A percentile compares a stretch with the other conserved stretches of the same genome.
Evolutionary conservation across 1,140 invertebrate species (phyloP).

Genomic region (Globodera rostochiensis): DNA sequence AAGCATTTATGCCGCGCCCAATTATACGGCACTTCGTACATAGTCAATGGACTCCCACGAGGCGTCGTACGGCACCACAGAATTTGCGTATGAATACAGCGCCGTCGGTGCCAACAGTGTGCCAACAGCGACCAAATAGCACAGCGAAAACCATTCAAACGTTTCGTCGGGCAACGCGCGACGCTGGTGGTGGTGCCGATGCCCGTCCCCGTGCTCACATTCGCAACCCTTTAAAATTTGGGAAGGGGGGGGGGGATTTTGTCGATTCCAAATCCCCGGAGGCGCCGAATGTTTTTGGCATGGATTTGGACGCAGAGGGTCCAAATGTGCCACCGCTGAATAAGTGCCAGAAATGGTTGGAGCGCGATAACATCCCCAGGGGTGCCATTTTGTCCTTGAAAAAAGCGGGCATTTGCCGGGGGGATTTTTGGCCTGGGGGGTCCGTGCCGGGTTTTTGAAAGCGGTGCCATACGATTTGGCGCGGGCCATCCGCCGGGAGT

Average conservation of each 20-base stretch:
- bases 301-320: too few relatives aligned
- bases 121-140: slow-evolving; percentile 9
- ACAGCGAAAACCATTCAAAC: slow-evolving; percentile 45
- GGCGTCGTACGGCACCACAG: slow-evolving; percentile 50
- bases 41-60: slow-evolving; percentile 56
- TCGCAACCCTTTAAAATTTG: slow-evolving; percentile 13
- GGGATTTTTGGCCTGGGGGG: too few relatives aligned
- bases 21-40: slow-evolving; percentile 15
- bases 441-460: too few relatives aligned
- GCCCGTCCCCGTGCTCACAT: not conserved
- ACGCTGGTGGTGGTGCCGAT: not conserved
- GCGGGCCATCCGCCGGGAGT: not conserved
- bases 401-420: too few relatives aligned
- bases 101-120: slow-evolving; percentile 44
- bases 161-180: slow-evolving; percentile 2
- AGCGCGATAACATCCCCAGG: too few relatives aligned
- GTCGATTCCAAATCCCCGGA: not conserved
- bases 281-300: too few relatives aligned
- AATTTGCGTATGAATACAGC: slow-evolving; percentile 45
- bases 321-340: too few relatives aligned
- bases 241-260: not conserved
- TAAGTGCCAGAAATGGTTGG: too few relatives aligned
- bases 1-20: not conserved
- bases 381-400: too few relatives aligned
- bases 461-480: too few relatives aligned